These are phyloP conservation scores for Phalacrocorax pelagicus DNA, from an alignment of 2,113 vertebrate species.

Conservation along the genomic window DNA sequence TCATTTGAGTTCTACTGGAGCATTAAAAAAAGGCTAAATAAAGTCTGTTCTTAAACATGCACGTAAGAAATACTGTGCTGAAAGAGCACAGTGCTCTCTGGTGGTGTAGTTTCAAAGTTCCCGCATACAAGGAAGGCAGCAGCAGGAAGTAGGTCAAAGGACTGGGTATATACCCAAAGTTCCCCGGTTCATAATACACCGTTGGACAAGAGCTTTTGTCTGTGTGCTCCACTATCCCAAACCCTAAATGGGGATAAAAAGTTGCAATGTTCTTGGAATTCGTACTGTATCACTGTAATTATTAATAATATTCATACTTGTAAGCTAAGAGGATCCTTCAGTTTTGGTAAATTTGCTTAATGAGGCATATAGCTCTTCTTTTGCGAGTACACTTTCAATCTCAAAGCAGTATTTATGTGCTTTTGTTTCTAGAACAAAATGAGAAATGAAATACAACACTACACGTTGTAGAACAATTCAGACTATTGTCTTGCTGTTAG, in stretches of 20 bases:
- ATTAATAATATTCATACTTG: background rate
- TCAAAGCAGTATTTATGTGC: conserved; percentile 16
- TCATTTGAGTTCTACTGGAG: background rate
- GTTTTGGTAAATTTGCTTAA: background rate
- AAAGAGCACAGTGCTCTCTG: conserved; percentile 20
- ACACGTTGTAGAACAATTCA: conserved; percentile 26
- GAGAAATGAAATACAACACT: background rate
- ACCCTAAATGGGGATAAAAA: background rate
- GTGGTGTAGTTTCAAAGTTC: background rate
- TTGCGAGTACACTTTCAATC: background rate
- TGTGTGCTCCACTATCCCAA: background rate
- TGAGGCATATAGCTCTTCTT: background rate
- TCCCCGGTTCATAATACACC: background rate
- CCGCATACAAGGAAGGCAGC: background rate
- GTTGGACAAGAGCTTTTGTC: background rate
- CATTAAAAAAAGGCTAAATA: background rate
- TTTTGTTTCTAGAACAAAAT: conserved; percentile 12
- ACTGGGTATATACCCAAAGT: background rate
- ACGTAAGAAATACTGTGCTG: background rate
- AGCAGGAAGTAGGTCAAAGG: background rate
- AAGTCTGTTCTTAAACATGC: background rate
- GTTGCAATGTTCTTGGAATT: background rate
- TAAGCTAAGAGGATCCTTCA: background rate
- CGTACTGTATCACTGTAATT: background rate
- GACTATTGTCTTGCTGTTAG: background rate